Evolutionary conservation across 2,113 vertebrate genomes (phyloP), one percentile per base, ranked within the genome.

Genomic region (Miniopterus natalensis): DNA sequence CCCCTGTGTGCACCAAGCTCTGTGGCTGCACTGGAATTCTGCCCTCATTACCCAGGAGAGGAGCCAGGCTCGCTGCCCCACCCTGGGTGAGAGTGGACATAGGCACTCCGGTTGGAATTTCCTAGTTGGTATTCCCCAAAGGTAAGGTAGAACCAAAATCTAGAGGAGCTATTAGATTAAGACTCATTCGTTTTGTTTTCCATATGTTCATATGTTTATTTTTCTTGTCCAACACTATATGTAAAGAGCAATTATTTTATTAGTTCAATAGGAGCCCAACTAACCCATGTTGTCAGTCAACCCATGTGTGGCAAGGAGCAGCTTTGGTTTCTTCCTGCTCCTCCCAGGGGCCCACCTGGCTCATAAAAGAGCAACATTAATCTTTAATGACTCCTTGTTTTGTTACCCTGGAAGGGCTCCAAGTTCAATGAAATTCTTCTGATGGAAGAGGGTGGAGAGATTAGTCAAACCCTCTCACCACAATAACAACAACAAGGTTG

Each of bases 391-490:
- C 21, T 59, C 85, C 25, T 85, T 9, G 15, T 63, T 93, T 40
- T 74, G 88, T 89, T 85, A 36, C 42, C 49, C 63, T 80, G 63
- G 81, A 88, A 93, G 36, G 31, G 77, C 31, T 93, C 70, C 81
- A 83, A 57, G 71, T 40, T 45, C 68, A 65, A 5, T 31, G 90
- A n/a, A 27, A 53, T 68, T 47, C 61, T 85, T 70, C 21, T 42
- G 51, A 63, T 51, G 47, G 81, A n/a, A 9, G 55, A 47, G 51
- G 73, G 63, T 13, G 47, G 70, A 66, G 15, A 25, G 55, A 90
- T 77, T 18, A 59, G 40, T 31, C 27, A 49, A 59, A 5, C n/a
- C 68, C 23, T 88, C n/a, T 40, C 27, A 11, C 59, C 80, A 49
- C 70, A 13, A 1, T 20, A 47, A 61, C 49, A 7, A n/a, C 31